Percentiles rank a stretch among this genome's conserved stretches.
These are phyloP conservation scores for Clarias gariepinus DNA, from an alignment of 2,113 vertebrate genomes.

Conservation along the genomic window DNA sequence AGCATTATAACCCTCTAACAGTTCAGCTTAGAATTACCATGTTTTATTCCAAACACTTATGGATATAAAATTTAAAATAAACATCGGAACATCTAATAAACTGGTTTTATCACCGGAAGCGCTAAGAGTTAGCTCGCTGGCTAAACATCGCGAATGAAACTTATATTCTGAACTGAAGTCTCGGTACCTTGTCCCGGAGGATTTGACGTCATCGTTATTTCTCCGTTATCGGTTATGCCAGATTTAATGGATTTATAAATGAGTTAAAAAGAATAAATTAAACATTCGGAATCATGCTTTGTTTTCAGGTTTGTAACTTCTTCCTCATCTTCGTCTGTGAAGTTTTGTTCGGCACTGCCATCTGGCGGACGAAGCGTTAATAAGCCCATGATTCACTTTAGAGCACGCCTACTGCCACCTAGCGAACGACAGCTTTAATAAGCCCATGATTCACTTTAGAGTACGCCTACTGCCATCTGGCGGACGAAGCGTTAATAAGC, in stretches of 20 bases:
- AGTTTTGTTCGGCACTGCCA: not conserved
- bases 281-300: not conserved
- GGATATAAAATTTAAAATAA: not conserved
- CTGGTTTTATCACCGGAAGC: not conserved
- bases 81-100: not conserved
- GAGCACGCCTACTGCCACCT: not conserved
- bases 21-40: not conserved
- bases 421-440: not conserved
- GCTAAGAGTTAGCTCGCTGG: not conserved
- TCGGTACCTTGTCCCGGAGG: constrained; percentile 48
- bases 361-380: not conserved
- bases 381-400: not conserved
- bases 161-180: not conserved
- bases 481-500: not conserved
- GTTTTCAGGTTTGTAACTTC: not conserved
- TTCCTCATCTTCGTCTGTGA: not conserved
- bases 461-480: not conserved
- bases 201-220: constrained; percentile 42
- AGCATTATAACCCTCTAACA: not conserved
- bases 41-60: no score
- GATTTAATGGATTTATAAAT: not conserved
- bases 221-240: not conserved
- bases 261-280: not conserved
- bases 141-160: not conserved
- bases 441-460: not conserved